A percentile compares a stretch with the other conserved stretches of the same genome.
Evolutionary conservation across 2,113 vertebrate genomes (phyloP).

Genomic region (Dipodomys ordii): DNA sequence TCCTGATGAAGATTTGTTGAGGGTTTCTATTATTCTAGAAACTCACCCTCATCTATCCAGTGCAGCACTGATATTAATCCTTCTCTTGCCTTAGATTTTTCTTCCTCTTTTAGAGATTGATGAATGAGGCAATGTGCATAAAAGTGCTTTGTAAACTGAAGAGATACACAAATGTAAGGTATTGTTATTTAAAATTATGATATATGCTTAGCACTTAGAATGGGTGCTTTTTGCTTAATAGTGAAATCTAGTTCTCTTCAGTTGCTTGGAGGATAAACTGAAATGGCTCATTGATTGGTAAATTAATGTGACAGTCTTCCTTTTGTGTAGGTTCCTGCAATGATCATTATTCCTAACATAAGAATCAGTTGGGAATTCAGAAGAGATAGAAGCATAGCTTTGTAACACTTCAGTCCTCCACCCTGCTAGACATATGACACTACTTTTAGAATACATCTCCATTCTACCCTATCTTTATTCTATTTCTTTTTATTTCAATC

Average conservation of each 20-base stretch:
- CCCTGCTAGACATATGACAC: not conserved
- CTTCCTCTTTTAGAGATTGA: constrained; percentile 66
- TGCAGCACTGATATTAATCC: constrained; percentile 51
- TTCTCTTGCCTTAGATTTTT: constrained; percentile 41
- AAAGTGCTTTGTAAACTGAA: constrained; percentile 61
- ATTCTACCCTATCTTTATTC: not conserved
- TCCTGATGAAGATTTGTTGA: constrained; percentile 71
- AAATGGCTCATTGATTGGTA: constrained; percentile 72
- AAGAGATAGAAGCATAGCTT: not conserved
- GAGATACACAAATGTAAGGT: constrained; percentile 56
- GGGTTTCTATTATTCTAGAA: constrained; percentile 57
- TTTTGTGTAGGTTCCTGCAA: constrained; percentile 22
- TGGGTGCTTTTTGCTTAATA: constrained; percentile 62
- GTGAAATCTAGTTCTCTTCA: constrained; percentile 56
- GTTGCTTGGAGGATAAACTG: constrained; percentile 67
- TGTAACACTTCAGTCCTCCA: constrained; percentile 63
- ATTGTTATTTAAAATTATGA: constrained; percentile 68
- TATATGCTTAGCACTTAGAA: constrained; percentile 3
- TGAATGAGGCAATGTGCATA: constrained; percentile 53
- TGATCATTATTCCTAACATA: constrained; percentile 43
- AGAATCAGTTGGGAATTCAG: constrained; percentile 32
- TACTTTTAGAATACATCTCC: not conserved
- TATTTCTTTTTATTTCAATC: not conserved
- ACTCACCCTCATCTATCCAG: constrained; percentile 51
- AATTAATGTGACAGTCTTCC: constrained; percentile 63